These are phyloP conservation scores for Bedellia somnulentella DNA, from an alignment of 2,888 invertebrate species.

Conservation along the genomic window DNA sequence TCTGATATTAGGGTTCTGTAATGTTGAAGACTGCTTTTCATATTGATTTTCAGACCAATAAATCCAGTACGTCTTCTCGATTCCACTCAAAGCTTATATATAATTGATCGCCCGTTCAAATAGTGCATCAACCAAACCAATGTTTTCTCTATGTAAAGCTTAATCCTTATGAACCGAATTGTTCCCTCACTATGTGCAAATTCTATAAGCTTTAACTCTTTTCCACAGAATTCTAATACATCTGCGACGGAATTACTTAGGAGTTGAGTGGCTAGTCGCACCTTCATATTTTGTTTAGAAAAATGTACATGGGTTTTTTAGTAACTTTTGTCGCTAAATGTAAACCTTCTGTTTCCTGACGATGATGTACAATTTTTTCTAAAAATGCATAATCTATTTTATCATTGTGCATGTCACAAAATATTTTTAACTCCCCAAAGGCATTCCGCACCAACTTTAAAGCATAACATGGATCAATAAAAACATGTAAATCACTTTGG, in stretches of 20 bases:
- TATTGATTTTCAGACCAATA: constrained; percentile 4
- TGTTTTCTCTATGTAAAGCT: constrained; percentile 1
- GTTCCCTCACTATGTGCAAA: constrained; percentile 10
- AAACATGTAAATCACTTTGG: neutral
- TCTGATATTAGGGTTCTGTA: constrained; percentile 1
- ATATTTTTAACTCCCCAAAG: constrained; percentile 2
- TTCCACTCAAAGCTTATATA: constrained; percentile 1
- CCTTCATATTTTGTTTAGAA: constrained; percentile 10
- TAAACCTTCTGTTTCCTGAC: constrained; percentile 11
- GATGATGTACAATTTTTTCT: constrained; percentile 8
- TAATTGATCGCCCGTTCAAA: constrained; percentile 5
- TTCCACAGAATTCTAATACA: constrained; percentile 9
- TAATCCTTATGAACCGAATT: constrained; percentile 8
- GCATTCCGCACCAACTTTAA: neutral
- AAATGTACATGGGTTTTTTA: neutral
- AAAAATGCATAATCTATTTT: constrained; percentile 5
- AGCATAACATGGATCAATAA: neutral
- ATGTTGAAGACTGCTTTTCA: constrained; percentile 3
- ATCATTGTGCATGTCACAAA: neutral
- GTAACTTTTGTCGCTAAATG: constrained; percentile 1
- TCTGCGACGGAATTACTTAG: constrained; percentile 10
- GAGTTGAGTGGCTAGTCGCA: constrained; percentile 8
- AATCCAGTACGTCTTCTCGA: constrained; percentile 5
- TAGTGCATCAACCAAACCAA: constrained; percentile 1
- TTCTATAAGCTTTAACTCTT: neutral